A percentile compares a stretch with the other conserved stretches of the same genome.
These are phyloP conservation scores for Clunio marinus DNA, from an alignment of 2,888 invertebrate species.

Conservation along the genomic window DNA sequence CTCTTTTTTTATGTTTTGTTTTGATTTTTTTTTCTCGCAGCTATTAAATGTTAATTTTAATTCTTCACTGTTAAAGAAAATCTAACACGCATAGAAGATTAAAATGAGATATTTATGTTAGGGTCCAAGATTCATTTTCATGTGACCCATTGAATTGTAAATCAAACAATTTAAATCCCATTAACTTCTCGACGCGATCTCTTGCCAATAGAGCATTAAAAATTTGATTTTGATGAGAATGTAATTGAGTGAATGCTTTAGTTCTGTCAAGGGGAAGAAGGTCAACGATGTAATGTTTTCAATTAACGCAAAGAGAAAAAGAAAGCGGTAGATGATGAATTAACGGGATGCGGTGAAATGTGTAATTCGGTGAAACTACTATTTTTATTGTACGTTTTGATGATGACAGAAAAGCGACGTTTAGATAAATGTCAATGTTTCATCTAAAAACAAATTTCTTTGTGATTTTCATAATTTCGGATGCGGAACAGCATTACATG, in stretches of 20 bases:
- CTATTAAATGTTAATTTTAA: neutral
- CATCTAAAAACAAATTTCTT: neutral
- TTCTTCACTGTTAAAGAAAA: neutral
- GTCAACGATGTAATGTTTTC: constrained; percentile 13
- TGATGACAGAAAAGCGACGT: too few species aligned
- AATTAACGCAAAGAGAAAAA: neutral
- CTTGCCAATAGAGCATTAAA: constrained; percentile 18
- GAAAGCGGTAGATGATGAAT: neutral
- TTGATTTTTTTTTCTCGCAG: neutral
- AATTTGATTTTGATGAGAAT: constrained; percentile 12
- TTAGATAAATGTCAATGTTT: neutral
- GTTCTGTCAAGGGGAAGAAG: neutral
- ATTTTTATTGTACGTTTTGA: neutral
- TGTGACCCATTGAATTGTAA: neutral
- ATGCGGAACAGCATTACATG: neutral
- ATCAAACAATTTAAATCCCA: constrained; percentile 22
- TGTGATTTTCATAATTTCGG: neutral
- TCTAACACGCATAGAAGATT: neutral
- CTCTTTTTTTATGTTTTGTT: too few species aligned
- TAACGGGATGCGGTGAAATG: neutral
- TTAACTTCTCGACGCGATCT: neutral
- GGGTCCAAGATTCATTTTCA: neutral
- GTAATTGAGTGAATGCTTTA: constrained; percentile 13
- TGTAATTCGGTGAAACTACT: neutral
- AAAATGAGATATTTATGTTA: neutral